Evolutionary conservation across 2,888 invertebrate species (phyloP).

Genomic region (Psylliodes chrysocephalus): DNA sequence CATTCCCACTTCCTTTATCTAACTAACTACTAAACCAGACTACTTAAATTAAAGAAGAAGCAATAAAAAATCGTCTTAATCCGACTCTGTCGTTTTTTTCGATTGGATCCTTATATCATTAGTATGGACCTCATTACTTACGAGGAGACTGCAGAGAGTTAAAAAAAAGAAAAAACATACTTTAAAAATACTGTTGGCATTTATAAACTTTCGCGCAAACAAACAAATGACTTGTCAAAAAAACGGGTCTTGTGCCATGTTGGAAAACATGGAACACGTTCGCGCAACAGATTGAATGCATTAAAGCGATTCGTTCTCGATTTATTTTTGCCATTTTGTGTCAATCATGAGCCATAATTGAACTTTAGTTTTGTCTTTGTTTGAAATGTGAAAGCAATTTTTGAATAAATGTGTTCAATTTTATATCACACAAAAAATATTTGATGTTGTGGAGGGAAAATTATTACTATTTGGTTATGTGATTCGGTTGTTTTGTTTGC

Average conservation of each 20-base stretch:
- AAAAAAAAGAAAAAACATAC: conserved; percentile 20
- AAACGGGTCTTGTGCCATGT: conserved; percentile 37
- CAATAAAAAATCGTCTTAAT: too few relatives aligned
- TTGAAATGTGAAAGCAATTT: background rate
- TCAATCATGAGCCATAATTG: conserved; percentile 24
- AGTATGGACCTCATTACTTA: conserved; percentile 23
- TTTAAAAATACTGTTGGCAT: conserved; percentile 25
- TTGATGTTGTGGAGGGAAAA: too few relatives aligned
- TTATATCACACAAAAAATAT: too few relatives aligned
- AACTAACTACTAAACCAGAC: too few relatives aligned
- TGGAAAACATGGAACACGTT: conserved; percentile 29
- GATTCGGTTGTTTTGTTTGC: too few relatives aligned
- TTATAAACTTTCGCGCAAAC: conserved; percentile 30
- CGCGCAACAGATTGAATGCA: conserved; percentile 27
- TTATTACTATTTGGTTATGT: too few relatives aligned
- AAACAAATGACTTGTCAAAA: conserved; percentile 45
- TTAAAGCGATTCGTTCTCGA: conserved; percentile 29
- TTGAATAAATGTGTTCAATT: too few relatives aligned
- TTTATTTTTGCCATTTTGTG: conserved; percentile 28
- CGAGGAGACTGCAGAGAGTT: conserved; percentile 2
- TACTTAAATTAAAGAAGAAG: too few relatives aligned
- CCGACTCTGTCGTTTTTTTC: conserved; percentile 1
- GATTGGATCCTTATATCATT: conserved; percentile 22
- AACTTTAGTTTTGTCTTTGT: background rate
- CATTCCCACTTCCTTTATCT: too few relatives aligned